Conservation (phyloP, 2,113 vertebrate genomes). For the Thunnus maccoyii region DNA sequence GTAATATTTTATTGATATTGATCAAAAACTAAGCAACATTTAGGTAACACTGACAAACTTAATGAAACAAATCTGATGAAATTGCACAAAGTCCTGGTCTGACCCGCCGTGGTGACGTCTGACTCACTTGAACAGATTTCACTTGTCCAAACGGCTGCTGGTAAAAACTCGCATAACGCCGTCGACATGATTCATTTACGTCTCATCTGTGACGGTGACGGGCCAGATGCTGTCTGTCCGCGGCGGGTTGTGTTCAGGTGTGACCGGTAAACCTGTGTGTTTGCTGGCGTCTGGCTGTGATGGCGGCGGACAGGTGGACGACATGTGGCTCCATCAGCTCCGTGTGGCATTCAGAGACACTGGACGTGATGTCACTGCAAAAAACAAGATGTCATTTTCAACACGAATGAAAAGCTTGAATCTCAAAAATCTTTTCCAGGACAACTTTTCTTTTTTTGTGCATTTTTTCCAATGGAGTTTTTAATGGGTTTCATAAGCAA, state of each 20-base stretch:
- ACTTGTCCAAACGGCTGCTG: neutral
- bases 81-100: slow-evolving; percentile 81
- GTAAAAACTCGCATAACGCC: no score
- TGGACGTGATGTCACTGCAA: no score
- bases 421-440: no score
- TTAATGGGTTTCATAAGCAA: no score
- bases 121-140: slow-evolving; percentile 3
- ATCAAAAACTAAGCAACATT: slow-evolving; percentile 79
- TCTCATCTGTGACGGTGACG: no score
- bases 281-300: slow-evolving; percentile 84
- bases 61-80: slow-evolving; percentile 83
- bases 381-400: no score
- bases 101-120: neutral
- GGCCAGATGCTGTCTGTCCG: neutral
- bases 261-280: slow-evolving; percentile 84
- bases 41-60: slow-evolving; percentile 85
- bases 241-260: slow-evolving; percentile 6
- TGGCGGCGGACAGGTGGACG: slow-evolving; percentile 84
- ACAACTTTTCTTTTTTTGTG: no score
- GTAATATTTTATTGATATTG: slow-evolving; percentile 74
- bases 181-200: neutral
- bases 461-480: no score
- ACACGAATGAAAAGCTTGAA: no score
- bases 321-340: no score
- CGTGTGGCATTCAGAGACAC: no score